phyloP scores from a whole-genome alignment of 2,113 vertebrate genomes.

The Halcyon senegalensis region DNA sequence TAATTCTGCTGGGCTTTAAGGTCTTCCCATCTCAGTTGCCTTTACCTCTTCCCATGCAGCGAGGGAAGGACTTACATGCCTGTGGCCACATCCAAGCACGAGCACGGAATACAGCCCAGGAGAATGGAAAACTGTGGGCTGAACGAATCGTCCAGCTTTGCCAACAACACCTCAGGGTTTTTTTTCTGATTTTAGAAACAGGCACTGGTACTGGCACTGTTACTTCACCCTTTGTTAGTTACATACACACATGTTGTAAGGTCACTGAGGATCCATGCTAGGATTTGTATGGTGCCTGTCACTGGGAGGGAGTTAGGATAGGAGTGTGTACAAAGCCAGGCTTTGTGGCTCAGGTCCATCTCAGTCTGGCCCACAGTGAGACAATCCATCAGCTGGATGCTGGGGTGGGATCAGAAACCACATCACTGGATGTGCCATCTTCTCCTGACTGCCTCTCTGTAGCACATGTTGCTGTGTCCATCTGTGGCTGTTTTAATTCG shows the following conservation, averaged over 20 bases:
- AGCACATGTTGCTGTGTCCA: accelerated
- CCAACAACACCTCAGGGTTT: not conserved
- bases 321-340: accelerated
- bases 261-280: accelerated
- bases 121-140: not conserved
- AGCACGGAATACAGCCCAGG: not conserved
- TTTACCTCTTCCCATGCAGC: accelerated
- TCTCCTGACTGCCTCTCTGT: not conserved
- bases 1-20: accelerated
- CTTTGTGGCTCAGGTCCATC: accelerated
- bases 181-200: not conserved
- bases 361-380: not conserved
- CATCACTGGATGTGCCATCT: not conserved
- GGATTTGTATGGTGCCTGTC: not conserved
- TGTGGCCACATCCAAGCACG: no score
- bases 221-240: not conserved
- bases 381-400: not conserved
- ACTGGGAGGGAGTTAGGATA: not conserved
- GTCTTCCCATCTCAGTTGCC: not conserved
- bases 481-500: not conserved
- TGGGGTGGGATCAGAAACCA: accelerated
- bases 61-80: not conserved
- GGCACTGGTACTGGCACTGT: not conserved
- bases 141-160: not conserved
- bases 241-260: accelerated